phyloP scores from a whole-genome alignment of 2,797 vertebrate species.

The Bucorvus abyssinicus region DNA sequence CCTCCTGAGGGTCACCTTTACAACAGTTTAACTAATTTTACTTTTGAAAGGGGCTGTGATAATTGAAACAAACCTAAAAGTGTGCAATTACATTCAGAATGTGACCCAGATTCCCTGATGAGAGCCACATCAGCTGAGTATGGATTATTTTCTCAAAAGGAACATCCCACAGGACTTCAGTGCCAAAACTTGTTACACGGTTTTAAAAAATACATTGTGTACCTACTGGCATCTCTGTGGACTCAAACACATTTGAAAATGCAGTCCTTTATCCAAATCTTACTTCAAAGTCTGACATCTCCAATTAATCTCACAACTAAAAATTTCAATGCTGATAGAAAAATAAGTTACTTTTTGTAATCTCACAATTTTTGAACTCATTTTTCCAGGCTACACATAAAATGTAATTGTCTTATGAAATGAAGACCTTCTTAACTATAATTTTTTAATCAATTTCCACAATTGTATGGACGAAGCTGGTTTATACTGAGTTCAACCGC shows the following conservation, averaged over 20 bases:
- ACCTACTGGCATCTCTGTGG: not conserved
- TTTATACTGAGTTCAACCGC: not conserved
- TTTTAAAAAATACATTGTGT: not conserved
- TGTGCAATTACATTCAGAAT: not conserved
- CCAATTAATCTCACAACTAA: not conserved
- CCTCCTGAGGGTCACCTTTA: not conserved
- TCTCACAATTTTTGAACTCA: not conserved
- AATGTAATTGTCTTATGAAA: not conserved
- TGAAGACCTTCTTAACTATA: not conserved
- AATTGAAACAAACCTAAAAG: not conserved
- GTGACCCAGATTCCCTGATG: not conserved
- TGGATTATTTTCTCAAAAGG: not conserved
- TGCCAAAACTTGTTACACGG: not conserved
- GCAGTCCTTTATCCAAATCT: not conserved
- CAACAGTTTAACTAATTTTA: not conserved
- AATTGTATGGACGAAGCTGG: not conserved
- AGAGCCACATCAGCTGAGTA: rapidly evolving
- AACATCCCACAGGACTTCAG: not conserved
- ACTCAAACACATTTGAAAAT: not conserved
- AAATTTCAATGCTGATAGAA: not conserved
- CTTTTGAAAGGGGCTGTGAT: not conserved
- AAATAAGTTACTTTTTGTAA: not conserved
- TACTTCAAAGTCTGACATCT: not conserved
- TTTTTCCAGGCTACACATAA: not conserved
- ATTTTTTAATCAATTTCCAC: not conserved